Conservation (phyloP, 2,888 invertebrate genomes). For the Hirtodrosophila cameraria region DNA sequence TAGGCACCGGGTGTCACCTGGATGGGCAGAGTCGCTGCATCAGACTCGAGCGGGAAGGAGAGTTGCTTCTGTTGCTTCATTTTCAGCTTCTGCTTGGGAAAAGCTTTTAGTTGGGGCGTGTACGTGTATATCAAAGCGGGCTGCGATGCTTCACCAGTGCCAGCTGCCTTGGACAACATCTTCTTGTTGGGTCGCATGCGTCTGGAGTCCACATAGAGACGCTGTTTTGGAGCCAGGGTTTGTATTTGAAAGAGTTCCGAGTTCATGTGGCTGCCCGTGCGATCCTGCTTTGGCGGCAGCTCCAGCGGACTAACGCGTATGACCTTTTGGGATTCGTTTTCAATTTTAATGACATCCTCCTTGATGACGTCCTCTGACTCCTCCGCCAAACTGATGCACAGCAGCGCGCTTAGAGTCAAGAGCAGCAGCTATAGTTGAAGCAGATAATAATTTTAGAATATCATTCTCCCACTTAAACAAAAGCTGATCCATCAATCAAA, state of each 20-base stretch:
- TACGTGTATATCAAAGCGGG: constrained; percentile 59
- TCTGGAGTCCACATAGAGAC: constrained; percentile 66
- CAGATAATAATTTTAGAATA: neutral
- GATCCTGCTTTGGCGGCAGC: constrained; percentile 67
- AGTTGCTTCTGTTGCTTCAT: constrained; percentile 75
- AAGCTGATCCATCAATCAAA: constrained; percentile 46
- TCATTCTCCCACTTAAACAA: constrained; percentile 2
- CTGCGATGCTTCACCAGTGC: constrained; percentile 56
- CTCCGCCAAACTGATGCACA: constrained; percentile 7
- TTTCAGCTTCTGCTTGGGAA: constrained; percentile 68
- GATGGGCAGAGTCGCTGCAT: constrained; percentile 71
- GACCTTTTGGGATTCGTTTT: constrained; percentile 78
- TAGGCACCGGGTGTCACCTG: constrained; percentile 81
- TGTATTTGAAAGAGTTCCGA: constrained; percentile 80
- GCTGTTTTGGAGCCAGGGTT: constrained; percentile 59
- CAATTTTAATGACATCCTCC: constrained; percentile 79
- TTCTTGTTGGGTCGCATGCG: constrained; percentile 58
- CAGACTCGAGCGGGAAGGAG: constrained; percentile 68
- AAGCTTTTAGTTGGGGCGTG: constrained; percentile 63
- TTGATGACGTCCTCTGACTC: constrained; percentile 57
- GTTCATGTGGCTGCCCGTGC: constrained; percentile 60
- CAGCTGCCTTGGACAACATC: neutral
- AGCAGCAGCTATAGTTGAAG: constrained; percentile 29
- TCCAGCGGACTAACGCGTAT: constrained; percentile 80
- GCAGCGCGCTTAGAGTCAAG: constrained; percentile 12